Evolutionary conservation across 64 coral and sea anemone species (phyloP), one percentile per base, ranked within the genome.

Genomic region (Astreopora myriophthalma): DNA sequence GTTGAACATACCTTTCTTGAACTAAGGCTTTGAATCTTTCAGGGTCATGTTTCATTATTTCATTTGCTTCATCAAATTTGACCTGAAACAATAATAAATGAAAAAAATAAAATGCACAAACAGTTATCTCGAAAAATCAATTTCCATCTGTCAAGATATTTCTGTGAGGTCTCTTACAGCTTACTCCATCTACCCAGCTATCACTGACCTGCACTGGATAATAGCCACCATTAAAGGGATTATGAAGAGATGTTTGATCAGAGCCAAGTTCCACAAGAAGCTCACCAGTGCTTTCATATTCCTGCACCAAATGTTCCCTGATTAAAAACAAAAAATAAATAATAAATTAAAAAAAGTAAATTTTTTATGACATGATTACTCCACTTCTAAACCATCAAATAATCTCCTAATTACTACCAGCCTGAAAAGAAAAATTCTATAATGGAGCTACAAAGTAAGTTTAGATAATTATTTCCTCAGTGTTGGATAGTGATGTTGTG

Each of bases 231-330:
- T 93, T 98, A 39, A 77, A 98, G 0, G 96, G 93, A 64, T 93
- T 93, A 29, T 98, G 96, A 26, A 98, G 94, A 33, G 96, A 98
- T 8, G 96, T 98, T 69, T 98, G 96, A 69, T 98, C 96, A 57
- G 96, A 98, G 11, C 96, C 96, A 75, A 98, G 89, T 62, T 98
- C 94, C 13, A 93, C 86, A 31, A 98, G 90, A 40, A 92, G 25
- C 8, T 95, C 94, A 52, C 95, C 95, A 29, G 91, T 96, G 66
- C 87, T 96, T 22, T 96, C 91, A 88, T 93, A 87, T 42, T 95
- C 93, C n/a, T 90, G 80, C 31, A 70, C 96, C 44, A 98, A 84
- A 49, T 68, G 86, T 35, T 98, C 96, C 96, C 96, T 98, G 63
- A n/a, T n/a, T 36, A 68, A 55, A 10, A 55, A 55, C 3, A 16